Base-by-base conservation (phyloP, 1,140 invertebrate species). In the Megalopta genalis region DNA sequence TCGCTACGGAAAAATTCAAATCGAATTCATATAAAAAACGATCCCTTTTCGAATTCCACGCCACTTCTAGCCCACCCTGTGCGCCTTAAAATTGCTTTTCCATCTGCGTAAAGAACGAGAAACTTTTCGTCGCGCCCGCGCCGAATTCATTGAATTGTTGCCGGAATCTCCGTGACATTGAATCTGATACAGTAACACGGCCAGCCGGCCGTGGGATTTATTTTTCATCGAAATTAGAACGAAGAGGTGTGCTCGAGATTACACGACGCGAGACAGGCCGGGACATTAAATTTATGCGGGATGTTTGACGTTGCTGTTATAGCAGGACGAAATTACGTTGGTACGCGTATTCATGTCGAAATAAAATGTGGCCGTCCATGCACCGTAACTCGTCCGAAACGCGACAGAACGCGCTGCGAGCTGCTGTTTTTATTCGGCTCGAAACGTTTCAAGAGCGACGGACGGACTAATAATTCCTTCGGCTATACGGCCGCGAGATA, bases 251-350 rank as follows among this genome's bases (percentile, higher is more conserved):
- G 8, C 10, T 23, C 6, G 8, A 10, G 64, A 65, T 65, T 46
- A 21, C 12, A n/a, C 39, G 39, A 46, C 14, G 12, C 32, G 64
- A 14, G n/a, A 18, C 21, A 23, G 12, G 39, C 42, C 2, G 8
- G 39, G 42, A 49, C 49, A 63, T 73, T 73, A 73, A 73, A 73
- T 73, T 73, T 63, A 73, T 59, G 27, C 23, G n/a, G 39, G 25
- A 73, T 49, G 59, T 73, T 73, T 46, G 71, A 73, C 39, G 59
- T 49, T 9, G 23, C 27, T 27, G 59, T 73, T 42, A 63, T 63
- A 73, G 63, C 71, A 18, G 59, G 14, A 3, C 5, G 42, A 60
- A 73, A 63, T 73, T 42, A 63, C 59, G 23, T 62, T 39, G 18
- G n/a, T 62, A 1, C 21, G 21, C 37, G 59, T 37, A 63, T 73